phyloP scores from a whole-genome alignment of 2,113 vertebrate species.

The Catharus bicknelli region DNA sequence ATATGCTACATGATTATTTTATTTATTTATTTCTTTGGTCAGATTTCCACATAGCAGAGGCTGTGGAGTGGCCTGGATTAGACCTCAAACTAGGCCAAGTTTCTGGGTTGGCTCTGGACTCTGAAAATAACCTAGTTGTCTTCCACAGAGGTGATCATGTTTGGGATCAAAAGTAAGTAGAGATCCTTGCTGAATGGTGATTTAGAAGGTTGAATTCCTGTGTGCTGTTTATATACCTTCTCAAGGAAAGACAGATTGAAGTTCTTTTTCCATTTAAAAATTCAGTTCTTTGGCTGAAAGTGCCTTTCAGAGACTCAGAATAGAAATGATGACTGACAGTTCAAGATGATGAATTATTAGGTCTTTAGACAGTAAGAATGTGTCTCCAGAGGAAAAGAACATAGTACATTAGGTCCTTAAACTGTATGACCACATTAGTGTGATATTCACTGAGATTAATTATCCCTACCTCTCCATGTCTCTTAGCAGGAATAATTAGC shows the following conservation, averaged over 20 bases:
- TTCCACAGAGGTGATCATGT: conserved; percentile 93
- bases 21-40: neutral
- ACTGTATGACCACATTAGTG: neutral
- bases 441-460: neutral
- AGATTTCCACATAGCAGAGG: conserved; percentile 88
- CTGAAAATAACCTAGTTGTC: conserved; percentile 87
- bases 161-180: conserved; percentile 91
- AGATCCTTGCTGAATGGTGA: neutral
- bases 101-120: conserved; percentile 90
- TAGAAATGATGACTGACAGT: neutral
- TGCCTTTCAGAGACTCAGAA: neutral
- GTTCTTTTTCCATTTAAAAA: neutral
- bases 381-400: neutral
- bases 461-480: neutral
- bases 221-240: neutral
- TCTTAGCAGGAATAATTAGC: neutral
- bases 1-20: neutral
- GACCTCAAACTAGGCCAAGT: conserved; percentile 89
- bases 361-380: neutral
- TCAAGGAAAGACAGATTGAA: neutral
- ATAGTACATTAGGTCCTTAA: neutral
- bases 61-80: conserved; percentile 82
- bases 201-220: neutral
- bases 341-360: neutral
- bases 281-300: neutral